phyloP scores from a whole-genome alignment of 1,140 invertebrate genomes.

The Asbolus verrucosus region DNA sequence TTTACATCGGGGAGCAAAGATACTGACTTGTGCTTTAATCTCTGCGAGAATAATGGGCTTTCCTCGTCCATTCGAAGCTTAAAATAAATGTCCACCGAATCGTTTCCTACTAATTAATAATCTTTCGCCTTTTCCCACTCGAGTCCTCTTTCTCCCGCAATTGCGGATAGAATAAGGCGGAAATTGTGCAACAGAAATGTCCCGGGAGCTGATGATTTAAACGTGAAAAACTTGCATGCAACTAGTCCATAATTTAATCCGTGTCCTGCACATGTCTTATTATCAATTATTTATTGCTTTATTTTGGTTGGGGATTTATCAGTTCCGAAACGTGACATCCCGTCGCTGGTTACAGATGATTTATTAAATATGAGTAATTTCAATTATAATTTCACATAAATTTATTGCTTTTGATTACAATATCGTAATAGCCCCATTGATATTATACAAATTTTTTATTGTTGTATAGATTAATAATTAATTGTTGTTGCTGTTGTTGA shows the following conservation, averaged over 20 bases:
- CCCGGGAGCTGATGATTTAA: no score
- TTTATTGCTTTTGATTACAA: conserved; percentile 32
- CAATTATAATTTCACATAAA: conserved; percentile 35
- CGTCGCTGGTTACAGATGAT: conserved; percentile 23
- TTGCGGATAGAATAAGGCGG: no score
- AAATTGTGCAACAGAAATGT: no score
- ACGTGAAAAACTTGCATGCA: no score
- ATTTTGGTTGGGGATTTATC: conserved; percentile 35
- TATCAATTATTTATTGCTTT: conserved; percentile 37
- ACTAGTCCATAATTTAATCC: conserved; percentile 28
- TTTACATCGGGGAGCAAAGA: conserved; percentile 55
- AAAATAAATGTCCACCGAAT: conserved; percentile 10
- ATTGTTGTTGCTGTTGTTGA: conserved; percentile 15
- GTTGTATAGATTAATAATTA: conserved; percentile 5
- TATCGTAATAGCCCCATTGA: conserved; percentile 25
- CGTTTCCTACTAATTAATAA: conserved; percentile 31
- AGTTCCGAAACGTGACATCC: conserved; percentile 22
- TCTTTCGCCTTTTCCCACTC: background rate
- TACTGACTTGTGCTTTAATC: conserved; percentile 54
- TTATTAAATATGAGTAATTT: conserved; percentile 32
- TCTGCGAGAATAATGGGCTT: conserved; percentile 46
- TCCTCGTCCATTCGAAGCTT: conserved; percentile 18
- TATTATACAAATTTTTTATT: conserved; percentile 31
- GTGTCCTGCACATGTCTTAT: conserved; percentile 22
- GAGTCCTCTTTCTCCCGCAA: no score